Conservation (phyloP, 2,888 invertebrate genomes). For the Monoplex corrugatus region DNA sequence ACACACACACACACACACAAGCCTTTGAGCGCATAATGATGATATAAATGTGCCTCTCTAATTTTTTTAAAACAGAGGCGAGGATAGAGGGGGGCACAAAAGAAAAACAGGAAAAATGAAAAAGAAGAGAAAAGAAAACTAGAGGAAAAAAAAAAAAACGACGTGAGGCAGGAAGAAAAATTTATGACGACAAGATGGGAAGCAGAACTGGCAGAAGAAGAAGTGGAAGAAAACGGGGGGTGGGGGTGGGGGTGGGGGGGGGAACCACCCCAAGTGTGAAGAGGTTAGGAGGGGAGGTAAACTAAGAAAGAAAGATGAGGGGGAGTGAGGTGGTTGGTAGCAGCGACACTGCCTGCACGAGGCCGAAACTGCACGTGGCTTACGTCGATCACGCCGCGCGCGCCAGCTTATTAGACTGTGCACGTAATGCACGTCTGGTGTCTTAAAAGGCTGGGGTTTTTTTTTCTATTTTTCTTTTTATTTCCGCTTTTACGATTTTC, state of each 20-base stretch:
- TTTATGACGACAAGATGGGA: too few relatives aligned
- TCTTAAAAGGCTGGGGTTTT: background rate
- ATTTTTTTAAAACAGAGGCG: too few relatives aligned
- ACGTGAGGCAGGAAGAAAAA: too few relatives aligned
- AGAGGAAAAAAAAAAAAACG: background rate
- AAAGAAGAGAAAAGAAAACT: background rate
- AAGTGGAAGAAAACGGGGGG: background rate
- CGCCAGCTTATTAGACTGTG: slow-evolving; percentile 32
- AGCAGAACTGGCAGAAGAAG: too few relatives aligned
- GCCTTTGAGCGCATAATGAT: too few relatives aligned
- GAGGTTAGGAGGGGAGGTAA: background rate
- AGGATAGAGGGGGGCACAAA: background rate
- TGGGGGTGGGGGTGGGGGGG: too few relatives aligned
- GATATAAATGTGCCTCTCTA: too few relatives aligned
- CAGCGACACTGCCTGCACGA: background rate
- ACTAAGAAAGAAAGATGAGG: background rate
- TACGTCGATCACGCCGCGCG: slow-evolving; percentile 34
- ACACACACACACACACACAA: too few relatives aligned
- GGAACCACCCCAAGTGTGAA: background rate
- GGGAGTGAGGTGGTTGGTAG: background rate
- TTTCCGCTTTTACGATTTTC: background rate
- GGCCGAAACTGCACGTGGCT: background rate
- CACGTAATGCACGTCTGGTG: slow-evolving; percentile 37
- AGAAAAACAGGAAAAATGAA: background rate
- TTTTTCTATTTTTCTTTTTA: background rate